These are phyloP conservation scores for Lepisosteus oculatus DNA, from an alignment of 2,113 vertebrate species.

Conservation along the genomic window DNA sequence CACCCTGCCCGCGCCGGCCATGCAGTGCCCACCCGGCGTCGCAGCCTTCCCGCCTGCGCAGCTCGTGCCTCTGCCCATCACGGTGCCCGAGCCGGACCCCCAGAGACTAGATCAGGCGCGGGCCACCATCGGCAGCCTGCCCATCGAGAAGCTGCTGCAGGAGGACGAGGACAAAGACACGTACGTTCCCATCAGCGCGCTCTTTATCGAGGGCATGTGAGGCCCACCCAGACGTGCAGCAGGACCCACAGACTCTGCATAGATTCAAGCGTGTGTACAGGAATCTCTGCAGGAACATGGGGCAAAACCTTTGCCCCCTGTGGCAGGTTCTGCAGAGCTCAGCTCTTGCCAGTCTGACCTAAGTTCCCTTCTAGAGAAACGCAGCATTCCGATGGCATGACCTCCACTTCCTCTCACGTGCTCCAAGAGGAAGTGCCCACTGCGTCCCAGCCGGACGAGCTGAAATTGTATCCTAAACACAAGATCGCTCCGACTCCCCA, in stretches of 20 bases:
- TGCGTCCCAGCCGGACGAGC: no score
- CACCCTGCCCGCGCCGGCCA: slow-evolving; percentile 64
- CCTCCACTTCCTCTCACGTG: no score
- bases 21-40: slow-evolving; percentile 73
- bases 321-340: no score
- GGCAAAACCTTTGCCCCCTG: no score
- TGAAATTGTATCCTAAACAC: no score
- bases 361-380: no score
- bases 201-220: slow-evolving; percentile 75
- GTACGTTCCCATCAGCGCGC: slow-evolving; percentile 67
- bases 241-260: background rate
- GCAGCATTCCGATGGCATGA: no score
- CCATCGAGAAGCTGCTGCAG: slow-evolving; percentile 86
- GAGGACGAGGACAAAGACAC: slow-evolving; percentile 69
- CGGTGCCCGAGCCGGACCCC: slow-evolving; percentile 70
- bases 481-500: no score
- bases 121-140: slow-evolving; percentile 55
- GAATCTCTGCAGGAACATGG: background rate
- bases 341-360: no score
- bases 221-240: background rate
- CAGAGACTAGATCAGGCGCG: slow-evolving; percentile 70
- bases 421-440: no score
- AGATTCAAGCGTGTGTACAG: background rate
- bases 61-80: slow-evolving; percentile 76
- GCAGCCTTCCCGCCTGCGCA: slow-evolving; percentile 63